phyloP scores from a whole-genome alignment of 1,140 invertebrate genomes.

The Protaetia brevitarsis region DNA sequence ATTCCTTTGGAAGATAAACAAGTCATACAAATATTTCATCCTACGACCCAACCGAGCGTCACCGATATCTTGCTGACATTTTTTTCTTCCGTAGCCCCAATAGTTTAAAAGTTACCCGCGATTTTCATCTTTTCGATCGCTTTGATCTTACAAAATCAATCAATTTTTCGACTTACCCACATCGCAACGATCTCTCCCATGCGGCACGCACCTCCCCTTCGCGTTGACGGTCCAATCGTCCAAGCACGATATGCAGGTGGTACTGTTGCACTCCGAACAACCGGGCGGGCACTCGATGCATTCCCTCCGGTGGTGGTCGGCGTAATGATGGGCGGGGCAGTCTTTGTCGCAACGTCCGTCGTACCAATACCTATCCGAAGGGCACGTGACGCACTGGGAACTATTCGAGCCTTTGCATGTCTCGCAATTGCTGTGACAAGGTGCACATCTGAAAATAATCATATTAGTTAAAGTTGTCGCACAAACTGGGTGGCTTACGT shows the following conservation, averaged over 20 bases:
- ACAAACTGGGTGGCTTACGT: slow-evolving; percentile 50
- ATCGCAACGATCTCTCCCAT: slow-evolving; percentile 63
- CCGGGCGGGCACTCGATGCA: slow-evolving; percentile 70
- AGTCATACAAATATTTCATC: no score
- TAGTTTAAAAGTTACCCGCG: no score
- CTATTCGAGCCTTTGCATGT: slow-evolving; percentile 76
- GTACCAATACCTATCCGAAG: slow-evolving; percentile 61
- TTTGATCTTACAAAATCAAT: neutral
- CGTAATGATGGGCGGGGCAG: slow-evolving; percentile 70
- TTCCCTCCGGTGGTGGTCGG: slow-evolving; percentile 71
- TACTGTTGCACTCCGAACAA: slow-evolving; percentile 66
- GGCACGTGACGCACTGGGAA: slow-evolving; percentile 77
- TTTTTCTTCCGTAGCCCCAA: no score
- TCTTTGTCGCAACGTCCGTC: slow-evolving; percentile 62
- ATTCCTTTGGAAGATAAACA: no score
- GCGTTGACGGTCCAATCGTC: slow-evolving; percentile 69
- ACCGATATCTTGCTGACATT: no score
- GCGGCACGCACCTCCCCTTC: slow-evolving; percentile 66
- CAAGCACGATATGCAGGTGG: slow-evolving; percentile 66
- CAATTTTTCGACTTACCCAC: slow-evolving; percentile 50
- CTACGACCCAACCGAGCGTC: no score
- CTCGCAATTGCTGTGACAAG: slow-evolving; percentile 75
- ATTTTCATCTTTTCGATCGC: no score
- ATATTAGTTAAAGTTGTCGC: neutral
- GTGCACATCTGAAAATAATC: slow-evolving; percentile 60